Base-by-base conservation (phyloP, 1,140 invertebrate species). In the Trigoniulus corallinus region DNA sequence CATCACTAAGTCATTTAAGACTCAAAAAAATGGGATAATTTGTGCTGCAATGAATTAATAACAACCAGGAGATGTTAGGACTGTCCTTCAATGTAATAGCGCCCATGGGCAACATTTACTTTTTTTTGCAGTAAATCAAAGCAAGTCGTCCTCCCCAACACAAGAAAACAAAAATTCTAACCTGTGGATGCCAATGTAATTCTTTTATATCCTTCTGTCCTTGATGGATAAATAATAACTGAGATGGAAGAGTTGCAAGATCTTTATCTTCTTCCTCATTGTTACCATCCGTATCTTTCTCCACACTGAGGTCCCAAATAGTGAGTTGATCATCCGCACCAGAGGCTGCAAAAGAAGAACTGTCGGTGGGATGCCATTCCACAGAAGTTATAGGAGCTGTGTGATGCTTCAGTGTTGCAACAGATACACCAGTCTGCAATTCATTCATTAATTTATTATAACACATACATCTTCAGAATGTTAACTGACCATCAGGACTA, bases 161-260 rank as follows among this genome's bases (percentile, higher is more conserved):
- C n/a, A n/a, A n/a, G n/a, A n/a, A n/a, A n/a, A n/a, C n/a, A n/a
- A n/a, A n/a, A n/a, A 39, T 39, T 13, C 24, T 44, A 7, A 44
- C 74, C 65, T 99, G 94, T 23, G 80, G 77, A 72, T 99, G 96
- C 95, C 95, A 99, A 64, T 98, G 96, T 15, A 98, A 66, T 73
- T 99, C 96, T 70, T 99, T 99, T 23, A 98, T 83, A 60, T 98
- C 91, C 48, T 80, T 85, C 66, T 98, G 94, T 47, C 96, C 96
- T 74, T 95, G 88, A 70, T 99, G 96, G 57, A 98, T 92, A 63
- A 99, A 99, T 40, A 99, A 69, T 2, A 99, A 65, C 66, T 98
- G 94, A 1, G 92, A 85, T 34, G 95, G 94, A 27, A 98, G 66
- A 60, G 86, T 78, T 66, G 25, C 15, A 57, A 75, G 74, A 18